Conservation (phyloP, 2,888 invertebrate genomes). For the Philereme transversata region DNA sequence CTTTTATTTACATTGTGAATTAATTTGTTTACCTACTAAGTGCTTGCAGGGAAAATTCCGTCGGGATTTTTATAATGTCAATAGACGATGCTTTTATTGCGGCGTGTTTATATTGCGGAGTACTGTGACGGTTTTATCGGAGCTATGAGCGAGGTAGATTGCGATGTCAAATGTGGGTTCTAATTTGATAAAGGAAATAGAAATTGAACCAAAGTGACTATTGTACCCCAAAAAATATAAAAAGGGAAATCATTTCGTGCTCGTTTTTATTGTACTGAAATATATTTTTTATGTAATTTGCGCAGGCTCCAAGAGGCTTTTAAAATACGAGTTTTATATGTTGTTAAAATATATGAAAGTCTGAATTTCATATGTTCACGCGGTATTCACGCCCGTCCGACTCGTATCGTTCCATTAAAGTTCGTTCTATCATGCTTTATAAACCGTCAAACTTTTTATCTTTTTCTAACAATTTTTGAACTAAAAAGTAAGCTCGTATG, state of each 20-base stretch:
- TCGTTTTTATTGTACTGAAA: conserved; percentile 5
- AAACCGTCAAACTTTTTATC: conserved; percentile 29
- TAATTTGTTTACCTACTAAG: conserved; percentile 68
- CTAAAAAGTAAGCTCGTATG: too few relatives aligned
- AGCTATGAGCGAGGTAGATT: conserved; percentile 40
- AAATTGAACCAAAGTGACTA: conserved; percentile 34
- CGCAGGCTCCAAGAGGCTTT: conserved; percentile 4
- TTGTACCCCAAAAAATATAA: conserved; percentile 21
- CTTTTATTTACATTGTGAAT: conserved; percentile 62
- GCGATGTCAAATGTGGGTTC: conserved; percentile 39
- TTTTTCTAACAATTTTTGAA: conserved; percentile 10
- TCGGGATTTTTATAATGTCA: conserved; percentile 57
- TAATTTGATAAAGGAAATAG: conserved; percentile 30
- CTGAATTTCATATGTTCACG: conserved; percentile 4
- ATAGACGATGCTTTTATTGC: conserved; percentile 55
- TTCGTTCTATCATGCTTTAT: conserved; percentile 25
- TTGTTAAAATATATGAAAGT: conserved; percentile 1
- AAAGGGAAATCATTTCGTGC: conserved; percentile 19
- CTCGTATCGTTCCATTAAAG: conserved; percentile 25
- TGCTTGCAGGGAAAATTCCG: conserved; percentile 59
- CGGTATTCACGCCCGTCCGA: conserved; percentile 16
- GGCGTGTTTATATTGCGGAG: conserved; percentile 57
- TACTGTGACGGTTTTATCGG: conserved; percentile 49
- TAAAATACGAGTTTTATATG: conserved; percentile 21
- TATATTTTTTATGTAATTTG: conserved; percentile 11